These are phyloP conservation scores for Struthio camelus DNA, from an alignment of 2,113 vertebrate species.

Conservation along the genomic window DNA sequence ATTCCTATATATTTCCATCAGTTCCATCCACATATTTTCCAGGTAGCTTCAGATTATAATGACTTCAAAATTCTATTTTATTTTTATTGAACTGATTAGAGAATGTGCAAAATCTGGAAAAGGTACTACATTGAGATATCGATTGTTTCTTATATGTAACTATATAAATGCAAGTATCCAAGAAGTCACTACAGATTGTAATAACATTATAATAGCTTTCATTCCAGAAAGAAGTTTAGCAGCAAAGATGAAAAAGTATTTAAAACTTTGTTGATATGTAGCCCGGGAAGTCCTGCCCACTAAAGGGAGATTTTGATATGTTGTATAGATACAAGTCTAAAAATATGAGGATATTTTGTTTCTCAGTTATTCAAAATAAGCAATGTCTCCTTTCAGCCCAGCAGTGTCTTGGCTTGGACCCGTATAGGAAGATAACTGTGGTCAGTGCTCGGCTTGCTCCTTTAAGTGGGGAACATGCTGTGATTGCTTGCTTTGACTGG, in stretches of 20 bases:
- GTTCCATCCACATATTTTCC: background rate
- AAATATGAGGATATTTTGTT: background rate
- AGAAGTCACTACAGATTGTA: background rate
- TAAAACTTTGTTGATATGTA: background rate
- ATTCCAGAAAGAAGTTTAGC: background rate
- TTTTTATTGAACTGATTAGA: background rate
- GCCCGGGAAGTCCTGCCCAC: background rate
- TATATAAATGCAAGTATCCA: background rate
- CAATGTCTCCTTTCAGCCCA: background rate
- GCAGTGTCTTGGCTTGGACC: background rate
- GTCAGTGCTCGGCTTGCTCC: background rate
- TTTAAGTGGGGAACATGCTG: rapidly evolving
- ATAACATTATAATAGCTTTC: background rate
- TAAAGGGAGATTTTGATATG: background rate
- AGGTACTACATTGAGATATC: background rate
- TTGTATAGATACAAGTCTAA: background rate
- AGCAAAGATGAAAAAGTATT: slow-evolving; percentile 14
- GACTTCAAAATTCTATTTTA: background rate
- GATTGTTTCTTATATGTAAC: background rate
- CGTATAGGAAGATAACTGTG: background rate
- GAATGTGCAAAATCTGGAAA: background rate
- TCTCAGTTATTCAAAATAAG: background rate
- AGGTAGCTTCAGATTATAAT: background rate
- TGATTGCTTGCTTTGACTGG: background rate
- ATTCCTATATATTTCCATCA: background rate